Conservation (phyloP, 2,888 invertebrate genomes). For the Tuberolachnus salignus region DNA sequence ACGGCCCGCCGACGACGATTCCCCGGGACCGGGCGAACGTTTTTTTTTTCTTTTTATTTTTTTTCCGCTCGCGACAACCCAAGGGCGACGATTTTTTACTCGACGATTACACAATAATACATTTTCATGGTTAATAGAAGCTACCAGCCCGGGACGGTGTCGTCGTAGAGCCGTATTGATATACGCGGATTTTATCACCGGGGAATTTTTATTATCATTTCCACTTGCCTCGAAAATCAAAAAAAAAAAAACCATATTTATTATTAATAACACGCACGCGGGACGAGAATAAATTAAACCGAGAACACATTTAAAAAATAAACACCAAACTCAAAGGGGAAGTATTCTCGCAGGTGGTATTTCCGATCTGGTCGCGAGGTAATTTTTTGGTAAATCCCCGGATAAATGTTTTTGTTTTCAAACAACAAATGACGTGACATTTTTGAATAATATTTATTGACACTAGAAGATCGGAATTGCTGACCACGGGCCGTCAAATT, state of each 20-base stretch:
- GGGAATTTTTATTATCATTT: slow-evolving; percentile 9
- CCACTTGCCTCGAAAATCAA: not conserved
- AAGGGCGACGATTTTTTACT: not conserved
- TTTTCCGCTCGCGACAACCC: too few relatives aligned
- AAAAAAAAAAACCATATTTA: not conserved
- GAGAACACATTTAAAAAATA: too few relatives aligned
- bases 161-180: not conserved
- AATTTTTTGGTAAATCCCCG: too few relatives aligned
- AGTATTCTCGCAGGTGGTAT: too few relatives aligned
- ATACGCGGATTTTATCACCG: not conserved
- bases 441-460: too few relatives aligned
- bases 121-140: slow-evolving; percentile 30
- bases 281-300: too few relatives aligned
- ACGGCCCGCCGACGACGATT: not conserved
- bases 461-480: too few relatives aligned
- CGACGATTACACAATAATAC: slow-evolving; percentile 10
- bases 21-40: not conserved
- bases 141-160: not conserved
- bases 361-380: too few relatives aligned
- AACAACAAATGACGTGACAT: too few relatives aligned
- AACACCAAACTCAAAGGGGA: too few relatives aligned
- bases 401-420: too few relatives aligned
- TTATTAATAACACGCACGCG: not conserved
- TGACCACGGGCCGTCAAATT: too few relatives aligned
- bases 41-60: not conserved